phyloP scores from a whole-genome alignment of 2,797 vertebrate genomes.

The Sebastes vulpes region DNA sequence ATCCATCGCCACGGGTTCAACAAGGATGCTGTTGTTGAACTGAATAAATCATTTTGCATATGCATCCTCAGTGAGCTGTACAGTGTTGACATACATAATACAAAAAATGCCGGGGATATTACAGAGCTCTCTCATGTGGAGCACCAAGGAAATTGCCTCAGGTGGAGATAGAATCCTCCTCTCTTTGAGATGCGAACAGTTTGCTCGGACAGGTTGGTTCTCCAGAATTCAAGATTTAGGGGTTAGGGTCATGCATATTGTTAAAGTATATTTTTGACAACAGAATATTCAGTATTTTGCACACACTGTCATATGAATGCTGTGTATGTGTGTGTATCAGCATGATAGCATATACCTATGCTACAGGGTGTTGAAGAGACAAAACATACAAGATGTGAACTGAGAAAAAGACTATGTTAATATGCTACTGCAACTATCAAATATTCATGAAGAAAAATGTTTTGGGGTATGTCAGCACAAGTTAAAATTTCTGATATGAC shows the following conservation, averaged over 20 bases:
- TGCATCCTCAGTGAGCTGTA: conserved; percentile 48
- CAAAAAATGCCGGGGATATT: conserved; percentile 42
- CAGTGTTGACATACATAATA: conserved; percentile 46
- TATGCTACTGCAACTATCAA: neutral
- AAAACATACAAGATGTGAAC: neutral
- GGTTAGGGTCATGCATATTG: conserved; percentile 3
- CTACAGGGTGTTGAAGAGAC: neutral
- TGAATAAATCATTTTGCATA: conserved; percentile 65
- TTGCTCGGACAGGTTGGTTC: conserved; percentile 18
- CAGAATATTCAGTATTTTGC: neutral
- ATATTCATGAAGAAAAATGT: neutral
- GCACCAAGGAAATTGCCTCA: conserved; percentile 32
- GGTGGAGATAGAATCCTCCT: conserved; percentile 23
- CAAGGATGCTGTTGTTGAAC: conserved; percentile 33
- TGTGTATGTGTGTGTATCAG: neutral
- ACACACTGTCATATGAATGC: neutral
- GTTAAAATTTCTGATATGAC: neutral
- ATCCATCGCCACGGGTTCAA: conserved; percentile 35
- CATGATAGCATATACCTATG: neutral
- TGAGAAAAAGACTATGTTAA: neutral
- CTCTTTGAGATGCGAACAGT: conserved; percentile 7
- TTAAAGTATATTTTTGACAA: conserved; percentile 8
- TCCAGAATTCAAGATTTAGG: conserved; percentile 24
- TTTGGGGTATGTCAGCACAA: neutral
- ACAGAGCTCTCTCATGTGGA: conserved; percentile 39